phyloP scores from a whole-genome alignment of 2,797 vertebrate genomes.

The Myripristis murdjan region DNA sequence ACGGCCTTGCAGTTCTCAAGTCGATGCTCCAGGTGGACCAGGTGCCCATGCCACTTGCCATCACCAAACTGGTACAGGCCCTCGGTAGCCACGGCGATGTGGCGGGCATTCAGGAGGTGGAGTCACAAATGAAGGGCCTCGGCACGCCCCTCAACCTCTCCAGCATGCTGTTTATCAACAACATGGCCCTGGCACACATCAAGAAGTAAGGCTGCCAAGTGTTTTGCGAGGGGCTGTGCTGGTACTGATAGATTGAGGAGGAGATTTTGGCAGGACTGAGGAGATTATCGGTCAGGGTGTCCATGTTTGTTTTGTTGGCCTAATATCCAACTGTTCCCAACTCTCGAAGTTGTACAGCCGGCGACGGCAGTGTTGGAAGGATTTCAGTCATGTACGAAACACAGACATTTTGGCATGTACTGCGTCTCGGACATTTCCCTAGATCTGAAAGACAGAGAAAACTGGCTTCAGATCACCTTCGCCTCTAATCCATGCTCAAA shows the following conservation, averaged over 20 bases:
- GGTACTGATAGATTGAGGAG: too few species aligned
- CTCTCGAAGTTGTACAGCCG: too few species aligned
- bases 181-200: slow-evolving; percentile 87
- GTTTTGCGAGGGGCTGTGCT: background rate
- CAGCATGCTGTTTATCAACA: slow-evolving; percentile 89
- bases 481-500: background rate
- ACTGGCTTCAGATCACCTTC: background rate
- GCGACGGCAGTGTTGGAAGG: background rate
- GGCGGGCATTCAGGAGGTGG: slow-evolving; percentile 83
- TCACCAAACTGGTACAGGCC: slow-evolving; percentile 84
- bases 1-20: slow-evolving; percentile 84
- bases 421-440: background rate
- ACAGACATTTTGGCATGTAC: background rate
- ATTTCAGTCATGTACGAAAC: background rate
- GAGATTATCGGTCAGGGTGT: too few species aligned
- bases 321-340: too few species aligned
- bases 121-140: slow-evolving; percentile 72
- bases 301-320: too few species aligned
- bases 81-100: slow-evolving; percentile 84
- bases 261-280: too few species aligned
- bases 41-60: slow-evolving; percentile 77
- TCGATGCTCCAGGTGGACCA: slow-evolving; percentile 75
- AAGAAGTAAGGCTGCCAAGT: slow-evolving; percentile 86
- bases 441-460: background rate
- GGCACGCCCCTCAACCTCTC: slow-evolving; percentile 75